Conservation (phyloP, 2,888 invertebrate species). For the Stenichneumon culpator region DNA sequence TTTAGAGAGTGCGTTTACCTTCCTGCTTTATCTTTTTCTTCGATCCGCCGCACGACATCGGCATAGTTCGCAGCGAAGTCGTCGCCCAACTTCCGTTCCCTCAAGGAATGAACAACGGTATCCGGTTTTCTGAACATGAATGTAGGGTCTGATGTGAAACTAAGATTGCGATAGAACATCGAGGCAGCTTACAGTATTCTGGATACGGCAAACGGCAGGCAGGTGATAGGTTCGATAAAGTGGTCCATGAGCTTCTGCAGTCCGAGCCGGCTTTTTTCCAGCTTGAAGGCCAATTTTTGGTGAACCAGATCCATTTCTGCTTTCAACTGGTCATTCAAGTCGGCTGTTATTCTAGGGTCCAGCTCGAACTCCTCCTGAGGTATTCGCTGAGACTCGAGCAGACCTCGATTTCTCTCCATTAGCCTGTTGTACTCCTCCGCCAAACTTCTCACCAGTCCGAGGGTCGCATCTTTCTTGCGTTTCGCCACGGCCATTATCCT, state of each 20-base stretch:
- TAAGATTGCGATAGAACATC: not conserved
- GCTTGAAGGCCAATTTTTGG: slow-evolving; percentile 89
- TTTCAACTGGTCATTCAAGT: slow-evolving; percentile 88
- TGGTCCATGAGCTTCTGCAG: slow-evolving; percentile 88
- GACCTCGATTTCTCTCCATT: slow-evolving; percentile 87
- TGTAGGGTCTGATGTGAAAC: not conserved
- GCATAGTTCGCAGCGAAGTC: slow-evolving; percentile 87
- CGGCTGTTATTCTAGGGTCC: slow-evolving; percentile 89
- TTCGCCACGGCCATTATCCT: slow-evolving; percentile 88
- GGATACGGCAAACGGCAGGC: slow-evolving; percentile 81
- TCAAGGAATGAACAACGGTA: slow-evolving; percentile 87
- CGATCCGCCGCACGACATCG: slow-evolving; percentile 87
- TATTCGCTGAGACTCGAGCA: slow-evolving; percentile 88
- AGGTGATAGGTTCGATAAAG: slow-evolving; percentile 88
- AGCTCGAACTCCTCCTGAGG: slow-evolving; percentile 88
- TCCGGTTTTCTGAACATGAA: slow-evolving; percentile 73
- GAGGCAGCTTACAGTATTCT: slow-evolving; percentile 77
- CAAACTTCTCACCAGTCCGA: slow-evolving; percentile 86
- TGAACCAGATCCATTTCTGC: slow-evolving; percentile 88
- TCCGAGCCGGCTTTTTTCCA: slow-evolving; percentile 89
- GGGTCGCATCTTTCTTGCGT: slow-evolving; percentile 88
- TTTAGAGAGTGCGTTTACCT: slow-evolving; percentile 84
- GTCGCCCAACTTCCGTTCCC: slow-evolving; percentile 88
- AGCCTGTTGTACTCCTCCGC: slow-evolving; percentile 88
- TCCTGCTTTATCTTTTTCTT: slow-evolving; percentile 87